phyloP scores from a whole-genome alignment of 2,888 invertebrate species.

The Tachystola acroxantha region DNA sequence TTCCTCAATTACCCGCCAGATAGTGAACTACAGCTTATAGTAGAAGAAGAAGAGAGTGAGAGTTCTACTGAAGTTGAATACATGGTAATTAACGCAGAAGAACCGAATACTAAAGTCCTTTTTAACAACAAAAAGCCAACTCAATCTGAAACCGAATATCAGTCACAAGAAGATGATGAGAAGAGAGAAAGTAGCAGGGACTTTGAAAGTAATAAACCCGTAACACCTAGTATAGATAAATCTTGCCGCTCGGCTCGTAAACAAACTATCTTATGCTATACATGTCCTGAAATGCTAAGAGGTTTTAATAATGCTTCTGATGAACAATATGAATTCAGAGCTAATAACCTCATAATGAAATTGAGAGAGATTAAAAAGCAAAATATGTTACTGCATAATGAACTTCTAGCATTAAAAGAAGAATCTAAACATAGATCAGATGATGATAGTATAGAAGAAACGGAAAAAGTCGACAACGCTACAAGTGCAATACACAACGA shows the following conservation, averaged over 20 bases:
- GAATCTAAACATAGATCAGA: constrained; percentile 26
- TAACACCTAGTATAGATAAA: constrained; percentile 13
- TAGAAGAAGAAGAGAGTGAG: constrained; percentile 37
- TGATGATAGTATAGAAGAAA: constrained; percentile 19
- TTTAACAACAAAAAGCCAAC: constrained; percentile 28
- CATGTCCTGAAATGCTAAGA: constrained; percentile 25
- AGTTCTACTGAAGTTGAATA: constrained; percentile 48
- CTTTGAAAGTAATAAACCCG: constrained; percentile 18
- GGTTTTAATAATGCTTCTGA: constrained; percentile 14
- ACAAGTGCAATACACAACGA: constrained; percentile 27
- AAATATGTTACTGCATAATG: constrained; percentile 46
- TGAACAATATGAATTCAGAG: constrained; percentile 42
- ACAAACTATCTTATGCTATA: constrained; percentile 27
- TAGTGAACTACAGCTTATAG: constrained; percentile 30
- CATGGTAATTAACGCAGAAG: constrained; percentile 36
- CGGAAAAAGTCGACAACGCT: constrained; percentile 33
- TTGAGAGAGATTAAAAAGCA: constrained; percentile 60
- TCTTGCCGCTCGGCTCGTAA: constrained; percentile 11
- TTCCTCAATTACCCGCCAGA: constrained; percentile 43
- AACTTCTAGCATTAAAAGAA: constrained; percentile 41
- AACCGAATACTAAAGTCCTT: constrained; percentile 31
- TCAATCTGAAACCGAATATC: constrained; percentile 30
- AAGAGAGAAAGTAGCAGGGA: constrained; percentile 14
- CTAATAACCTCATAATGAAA: constrained; percentile 51
- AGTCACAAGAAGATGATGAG: constrained; percentile 23